phyloP scores from a whole-genome alignment of 2,113 vertebrate genomes.

The Dolichotis patagonum region DNA sequence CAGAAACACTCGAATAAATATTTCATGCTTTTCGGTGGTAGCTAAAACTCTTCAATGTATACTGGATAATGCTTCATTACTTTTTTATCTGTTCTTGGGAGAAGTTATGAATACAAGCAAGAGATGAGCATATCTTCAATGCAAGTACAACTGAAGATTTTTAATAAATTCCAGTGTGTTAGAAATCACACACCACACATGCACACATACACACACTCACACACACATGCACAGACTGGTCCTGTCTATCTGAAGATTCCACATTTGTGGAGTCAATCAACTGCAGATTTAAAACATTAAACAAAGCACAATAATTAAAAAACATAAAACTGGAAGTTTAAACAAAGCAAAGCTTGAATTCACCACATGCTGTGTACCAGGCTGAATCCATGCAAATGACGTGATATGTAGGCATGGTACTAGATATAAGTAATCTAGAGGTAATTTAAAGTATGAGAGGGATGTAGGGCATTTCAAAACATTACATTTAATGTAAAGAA shows the following conservation, averaged over 20 bases:
- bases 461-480: not conserved
- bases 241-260: not conserved
- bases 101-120: constrained; percentile 34
- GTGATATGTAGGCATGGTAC: not conserved
- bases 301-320: not conserved
- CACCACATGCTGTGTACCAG: no score
- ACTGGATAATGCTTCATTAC: constrained; percentile 35
- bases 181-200: constrained; percentile 6
- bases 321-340: not conserved
- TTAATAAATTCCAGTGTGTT: not conserved
- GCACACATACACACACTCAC: not conserved
- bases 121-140: not conserved
- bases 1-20: constrained; percentile 62
- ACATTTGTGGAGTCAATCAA: not conserved
- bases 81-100: constrained; percentile 49
- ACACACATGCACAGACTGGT: not conserved
- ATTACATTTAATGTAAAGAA: not conserved
- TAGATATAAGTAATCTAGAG: not conserved
- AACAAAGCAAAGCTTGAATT: not conserved
- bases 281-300: not conserved
- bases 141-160: not conserved
- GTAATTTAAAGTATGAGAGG: not conserved
- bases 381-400: not conserved
- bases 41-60: constrained; percentile 4
- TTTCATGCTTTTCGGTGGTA: constrained; percentile 58